Evolutionary conservation across 1,140 invertebrate genomes (phyloP).

Genomic region (Triops longicaudatus): DNA sequence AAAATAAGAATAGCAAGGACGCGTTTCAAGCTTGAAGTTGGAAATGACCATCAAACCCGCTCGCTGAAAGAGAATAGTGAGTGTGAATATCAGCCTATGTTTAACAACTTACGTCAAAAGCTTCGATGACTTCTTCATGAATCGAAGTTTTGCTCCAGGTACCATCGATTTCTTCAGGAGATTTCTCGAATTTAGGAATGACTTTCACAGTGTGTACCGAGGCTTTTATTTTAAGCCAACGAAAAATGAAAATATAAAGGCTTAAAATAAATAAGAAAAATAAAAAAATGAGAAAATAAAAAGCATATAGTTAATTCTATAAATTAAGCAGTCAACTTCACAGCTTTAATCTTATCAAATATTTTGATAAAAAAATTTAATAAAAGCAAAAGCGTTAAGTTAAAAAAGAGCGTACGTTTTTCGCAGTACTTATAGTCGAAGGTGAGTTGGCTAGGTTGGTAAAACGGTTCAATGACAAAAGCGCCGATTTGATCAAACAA

Average conservation of each 20-base stretch:
- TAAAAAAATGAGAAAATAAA: too few relatives aligned
- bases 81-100: constrained; percentile 15
- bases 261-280: too few relatives aligned
- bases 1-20: too few relatives aligned
- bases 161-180: background rate
- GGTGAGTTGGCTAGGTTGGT: background rate
- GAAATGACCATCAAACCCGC: too few relatives aligned
- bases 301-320: too few relatives aligned
- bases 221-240: too few relatives aligned
- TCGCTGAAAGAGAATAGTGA: constrained; percentile 38
- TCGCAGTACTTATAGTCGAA: background rate
- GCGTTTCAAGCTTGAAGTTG: too few relatives aligned
- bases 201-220: too few relatives aligned
- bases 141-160: constrained; percentile 5
- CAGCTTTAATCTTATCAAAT: too few relatives aligned
- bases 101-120: constrained; percentile 39
- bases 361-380: background rate
- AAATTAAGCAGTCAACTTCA: too few relatives aligned
- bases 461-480: background rate
- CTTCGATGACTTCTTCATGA: constrained; percentile 42
- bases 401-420: constrained; percentile 21
- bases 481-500: background rate
- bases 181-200: background rate
- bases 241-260: too few relatives aligned
- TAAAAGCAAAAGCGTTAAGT: too few relatives aligned